Percentiles rank a stretch among this genome's conserved stretches.
Evolutionary conservation across 2,797 vertebrate species (phyloP).

Genomic region (Pelodytes ibericus): DNA sequence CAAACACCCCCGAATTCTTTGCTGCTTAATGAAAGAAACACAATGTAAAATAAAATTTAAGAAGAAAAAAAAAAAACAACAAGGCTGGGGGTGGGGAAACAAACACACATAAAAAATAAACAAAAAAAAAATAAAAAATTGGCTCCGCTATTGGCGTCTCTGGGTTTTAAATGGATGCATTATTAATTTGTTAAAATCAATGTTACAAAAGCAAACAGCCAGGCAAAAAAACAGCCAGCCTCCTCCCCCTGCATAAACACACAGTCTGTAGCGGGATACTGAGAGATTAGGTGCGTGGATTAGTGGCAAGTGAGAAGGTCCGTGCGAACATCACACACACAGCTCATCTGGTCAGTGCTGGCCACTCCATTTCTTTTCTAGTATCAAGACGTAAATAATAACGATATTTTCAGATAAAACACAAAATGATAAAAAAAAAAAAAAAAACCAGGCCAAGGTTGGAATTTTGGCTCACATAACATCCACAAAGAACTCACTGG

Average conservation of each 20-base stretch:
- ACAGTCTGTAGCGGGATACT: slow-evolving; percentile 41
- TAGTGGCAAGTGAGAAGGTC: slow-evolving; percentile 54
- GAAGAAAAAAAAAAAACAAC: not conserved
- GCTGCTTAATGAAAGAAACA: slow-evolving; percentile 79
- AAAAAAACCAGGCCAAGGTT: slow-evolving; percentile 40
- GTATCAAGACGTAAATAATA: slow-evolving; percentile 59
- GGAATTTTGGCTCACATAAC: slow-evolving; percentile 85
- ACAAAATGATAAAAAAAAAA: slow-evolving; percentile 52
- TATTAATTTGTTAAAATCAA: slow-evolving; percentile 57
- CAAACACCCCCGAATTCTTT: slow-evolving; percentile 85
- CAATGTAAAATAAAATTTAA: slow-evolving; percentile 41
- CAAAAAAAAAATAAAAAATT: slow-evolving; percentile 15
- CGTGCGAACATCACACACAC: slow-evolving; percentile 57
- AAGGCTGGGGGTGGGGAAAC: not conserved
- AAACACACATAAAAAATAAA: not conserved
- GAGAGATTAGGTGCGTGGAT: slow-evolving; percentile 51
- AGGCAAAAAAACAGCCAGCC: slow-evolving; percentile 42
- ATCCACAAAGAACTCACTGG: slow-evolving; percentile 96
- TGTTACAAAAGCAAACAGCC: slow-evolving; percentile 55
- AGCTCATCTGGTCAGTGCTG: slow-evolving; percentile 35
- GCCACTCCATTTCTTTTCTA: slow-evolving; percentile 54
- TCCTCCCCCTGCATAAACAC: slow-evolving; percentile 49
- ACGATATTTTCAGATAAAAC: slow-evolving; percentile 53
- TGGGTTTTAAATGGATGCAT: slow-evolving; percentile 41
- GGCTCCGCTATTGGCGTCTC: slow-evolving; percentile 9